Evolutionary conservation across 2,113 vertebrate genomes (phyloP).

Genomic region (Steatornis caripensis): DNA sequence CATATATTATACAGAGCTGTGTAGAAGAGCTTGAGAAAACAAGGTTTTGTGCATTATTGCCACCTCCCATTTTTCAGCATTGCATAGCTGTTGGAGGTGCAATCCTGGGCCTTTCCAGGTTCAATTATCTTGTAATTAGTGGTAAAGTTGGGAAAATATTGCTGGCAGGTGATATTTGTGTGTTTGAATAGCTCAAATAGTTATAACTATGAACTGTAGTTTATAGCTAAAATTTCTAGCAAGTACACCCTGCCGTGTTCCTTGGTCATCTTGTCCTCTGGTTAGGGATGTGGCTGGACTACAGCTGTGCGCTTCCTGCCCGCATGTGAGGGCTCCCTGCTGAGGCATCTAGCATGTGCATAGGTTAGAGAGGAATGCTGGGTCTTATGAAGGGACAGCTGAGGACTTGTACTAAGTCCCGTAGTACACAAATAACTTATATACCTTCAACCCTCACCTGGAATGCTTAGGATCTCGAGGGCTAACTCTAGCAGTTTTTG

Average conservation of each 20-base stretch:
- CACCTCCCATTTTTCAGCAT: not conserved
- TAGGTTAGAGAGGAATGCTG: not conserved
- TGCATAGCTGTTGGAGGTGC: not conserved
- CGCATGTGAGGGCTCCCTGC: not conserved
- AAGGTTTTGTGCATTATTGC: not conserved
- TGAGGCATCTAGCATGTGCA: fast-evolving
- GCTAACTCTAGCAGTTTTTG: not conserved
- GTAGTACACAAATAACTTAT: not conserved
- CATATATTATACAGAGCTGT: not conserved
- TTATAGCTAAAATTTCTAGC: not conserved
- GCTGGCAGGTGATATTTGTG: not conserved
- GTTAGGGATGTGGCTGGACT: fast-evolving
- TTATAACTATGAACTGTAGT: not conserved
- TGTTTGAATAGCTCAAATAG: not conserved
- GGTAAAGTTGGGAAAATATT: not conserved
- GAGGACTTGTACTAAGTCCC: not conserved
- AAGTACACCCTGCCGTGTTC: not conserved
- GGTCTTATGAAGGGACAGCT: not conserved
- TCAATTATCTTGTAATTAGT: not conserved
- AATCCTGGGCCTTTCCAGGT: not conserved
- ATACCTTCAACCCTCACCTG: not conserved
- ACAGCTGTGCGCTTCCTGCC: too few species aligned
- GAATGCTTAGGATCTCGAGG: not conserved
- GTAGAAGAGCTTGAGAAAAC: not conserved
- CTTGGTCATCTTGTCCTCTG: not conserved